phyloP scores from a whole-genome alignment of 2,888 invertebrate genomes.

The Phortica magna region DNA sequence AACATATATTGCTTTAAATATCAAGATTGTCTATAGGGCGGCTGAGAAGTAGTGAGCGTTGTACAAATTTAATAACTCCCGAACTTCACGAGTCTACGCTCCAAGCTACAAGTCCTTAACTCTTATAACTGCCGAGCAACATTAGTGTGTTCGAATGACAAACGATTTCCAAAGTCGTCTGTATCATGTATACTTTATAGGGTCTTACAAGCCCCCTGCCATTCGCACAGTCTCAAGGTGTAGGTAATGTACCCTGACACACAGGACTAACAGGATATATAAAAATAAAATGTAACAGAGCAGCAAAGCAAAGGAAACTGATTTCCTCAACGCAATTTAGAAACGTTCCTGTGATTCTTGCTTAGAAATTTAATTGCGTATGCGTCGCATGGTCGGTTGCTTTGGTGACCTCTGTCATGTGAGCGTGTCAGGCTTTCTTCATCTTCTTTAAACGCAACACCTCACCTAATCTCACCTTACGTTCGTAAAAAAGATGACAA shows the following conservation, averaged over 20 bases:
- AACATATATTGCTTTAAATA: too few relatives aligned
- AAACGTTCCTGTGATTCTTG: constrained; percentile 24
- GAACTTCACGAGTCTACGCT: too few relatives aligned
- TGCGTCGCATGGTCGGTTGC: constrained; percentile 24
- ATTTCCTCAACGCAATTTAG: neutral
- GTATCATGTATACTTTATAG: neutral
- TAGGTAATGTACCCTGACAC: too few relatives aligned
- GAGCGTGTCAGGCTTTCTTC: neutral
- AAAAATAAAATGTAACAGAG: neutral
- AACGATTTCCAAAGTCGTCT: neutral
- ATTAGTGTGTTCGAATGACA: neutral
- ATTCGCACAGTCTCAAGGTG: too few relatives aligned
- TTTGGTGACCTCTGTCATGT: constrained; percentile 29
- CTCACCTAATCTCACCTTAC: neutral
- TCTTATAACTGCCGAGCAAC: too few relatives aligned
- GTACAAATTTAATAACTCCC: too few relatives aligned
- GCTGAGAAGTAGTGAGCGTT: too few relatives aligned
- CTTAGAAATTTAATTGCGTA: constrained; percentile 37
- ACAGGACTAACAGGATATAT: too few relatives aligned
- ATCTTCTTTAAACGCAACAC: neutral
- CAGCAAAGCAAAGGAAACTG: constrained; percentile 22
- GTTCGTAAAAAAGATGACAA: neutral
- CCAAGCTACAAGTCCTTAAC: too few relatives aligned
- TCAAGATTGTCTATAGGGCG: too few relatives aligned
- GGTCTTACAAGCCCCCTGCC: neutral